These are phyloP conservation scores for Mormyrus lacerda DNA, from an alignment of 2,113 vertebrate genomes.

Conservation along the genomic window DNA sequence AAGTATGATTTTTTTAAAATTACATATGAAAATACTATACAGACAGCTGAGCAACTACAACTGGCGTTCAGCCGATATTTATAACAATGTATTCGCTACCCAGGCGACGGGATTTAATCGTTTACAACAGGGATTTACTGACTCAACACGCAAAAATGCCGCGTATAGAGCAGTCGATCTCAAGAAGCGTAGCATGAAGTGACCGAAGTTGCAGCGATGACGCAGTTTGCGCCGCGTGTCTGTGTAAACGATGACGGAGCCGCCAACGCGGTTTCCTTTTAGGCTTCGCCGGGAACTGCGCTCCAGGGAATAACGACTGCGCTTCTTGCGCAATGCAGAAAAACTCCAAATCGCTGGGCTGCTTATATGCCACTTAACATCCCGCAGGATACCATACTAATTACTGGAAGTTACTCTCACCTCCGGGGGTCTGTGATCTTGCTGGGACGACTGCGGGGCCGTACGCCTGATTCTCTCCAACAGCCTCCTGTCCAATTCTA, in stretches of 20 bases:
- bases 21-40: background rate
- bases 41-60: background rate
- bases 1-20: background rate
- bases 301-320: background rate
- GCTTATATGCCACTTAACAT: background rate
- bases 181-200: background rate
- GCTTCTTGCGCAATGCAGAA: background rate
- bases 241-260: background rate
- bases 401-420: background rate
- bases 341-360: background rate
- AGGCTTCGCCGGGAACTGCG: background rate
- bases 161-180: background rate
- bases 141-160: background rate
- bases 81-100: background rate
- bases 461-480: background rate
- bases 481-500: background rate
- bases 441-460: background rate
- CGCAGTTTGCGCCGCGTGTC: background rate
- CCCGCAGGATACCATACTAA: background rate
- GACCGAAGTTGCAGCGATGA: background rate
- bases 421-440: background rate
- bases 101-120: background rate
- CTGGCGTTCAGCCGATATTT: background rate
- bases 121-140: background rate
- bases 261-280: background rate